Percentiles rank a stretch among this genome's conserved stretches.
Evolutionary conservation across 2,797 vertebrate species (phyloP).

Genomic region (Leptoclinus maculatus): DNA sequence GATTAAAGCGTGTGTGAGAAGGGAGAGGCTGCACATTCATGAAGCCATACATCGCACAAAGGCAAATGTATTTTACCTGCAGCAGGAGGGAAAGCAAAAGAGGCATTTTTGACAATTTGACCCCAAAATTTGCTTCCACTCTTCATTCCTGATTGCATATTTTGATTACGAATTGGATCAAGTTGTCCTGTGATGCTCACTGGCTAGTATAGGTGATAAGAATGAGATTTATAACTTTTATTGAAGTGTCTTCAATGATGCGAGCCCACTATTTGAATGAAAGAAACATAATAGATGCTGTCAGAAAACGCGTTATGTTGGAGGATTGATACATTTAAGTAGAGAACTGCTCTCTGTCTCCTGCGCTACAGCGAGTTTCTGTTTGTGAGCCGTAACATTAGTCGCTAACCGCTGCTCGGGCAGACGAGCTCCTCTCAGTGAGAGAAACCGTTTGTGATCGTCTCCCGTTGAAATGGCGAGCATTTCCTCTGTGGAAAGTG

Average conservation of each 20-base stretch:
- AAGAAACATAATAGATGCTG: background rate
- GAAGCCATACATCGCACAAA: slow-evolving; percentile 50
- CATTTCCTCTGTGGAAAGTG: slow-evolving; percentile 70
- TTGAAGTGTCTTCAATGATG: no score
- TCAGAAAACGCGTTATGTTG: background rate
- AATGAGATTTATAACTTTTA: background rate
- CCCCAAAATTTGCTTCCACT: background rate
- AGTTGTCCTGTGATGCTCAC: background rate
- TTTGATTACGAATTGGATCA: background rate
- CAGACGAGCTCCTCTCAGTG: slow-evolving; percentile 30
- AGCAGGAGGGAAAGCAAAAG: background rate
- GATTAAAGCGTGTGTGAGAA: slow-evolving; percentile 62
- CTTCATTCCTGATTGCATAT: background rate
- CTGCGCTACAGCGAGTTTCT: background rate
- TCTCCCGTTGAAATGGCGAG: slow-evolving; percentile 60
- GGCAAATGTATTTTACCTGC: slow-evolving; percentile 27
- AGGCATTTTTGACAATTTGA: background rate
- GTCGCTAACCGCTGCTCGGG: slow-evolving; percentile 1
- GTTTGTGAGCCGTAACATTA: background rate
- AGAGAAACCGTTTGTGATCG: slow-evolving; percentile 64
- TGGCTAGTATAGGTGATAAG: background rate
- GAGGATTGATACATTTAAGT: background rate
- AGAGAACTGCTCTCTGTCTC: background rate
- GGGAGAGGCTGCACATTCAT: slow-evolving; percentile 44
- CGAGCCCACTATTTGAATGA: background rate